These are phyloP conservation scores for Lasioglossum calceatum DNA, from an alignment of 2,888 invertebrate species.

Conservation along the genomic window DNA sequence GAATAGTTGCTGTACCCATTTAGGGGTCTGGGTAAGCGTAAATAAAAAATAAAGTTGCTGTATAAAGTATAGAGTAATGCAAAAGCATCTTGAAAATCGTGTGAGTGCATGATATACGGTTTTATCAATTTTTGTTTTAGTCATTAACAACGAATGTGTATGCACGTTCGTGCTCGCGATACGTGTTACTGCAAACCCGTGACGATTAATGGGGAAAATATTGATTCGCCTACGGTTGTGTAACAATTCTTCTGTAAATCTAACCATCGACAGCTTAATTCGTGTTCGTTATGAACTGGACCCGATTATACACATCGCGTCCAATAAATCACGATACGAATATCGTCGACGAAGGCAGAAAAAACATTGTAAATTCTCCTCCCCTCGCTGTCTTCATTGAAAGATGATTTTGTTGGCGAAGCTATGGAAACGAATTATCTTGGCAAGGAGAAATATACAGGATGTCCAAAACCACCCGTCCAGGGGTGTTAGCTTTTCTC, in stretches of 20 bases:
- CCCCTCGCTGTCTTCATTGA: not conserved
- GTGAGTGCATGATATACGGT: not conserved
- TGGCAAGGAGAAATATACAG: not conserved
- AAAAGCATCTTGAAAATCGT: not conserved
- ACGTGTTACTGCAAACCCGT: not conserved
- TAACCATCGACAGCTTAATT: conserved; percentile 12
- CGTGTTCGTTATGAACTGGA: not conserved
- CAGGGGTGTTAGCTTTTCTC: too few relatives aligned
- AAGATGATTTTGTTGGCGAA: not conserved
- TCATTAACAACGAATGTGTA: not conserved
- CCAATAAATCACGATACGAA: conserved; percentile 3
- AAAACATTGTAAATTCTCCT: not conserved
- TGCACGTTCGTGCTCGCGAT: not conserved
- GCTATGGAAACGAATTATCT: not conserved
- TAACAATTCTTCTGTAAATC: conserved; percentile 19
- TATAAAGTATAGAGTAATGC: not conserved
- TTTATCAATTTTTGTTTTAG: not conserved
- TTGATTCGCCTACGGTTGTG: not conserved
- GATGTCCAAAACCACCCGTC: too few relatives aligned
- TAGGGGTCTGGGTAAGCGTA: too few relatives aligned
- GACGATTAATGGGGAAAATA: conserved; percentile 15
- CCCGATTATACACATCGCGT: not conserved
- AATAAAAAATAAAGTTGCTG: too few relatives aligned
- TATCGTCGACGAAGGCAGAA: not conserved
- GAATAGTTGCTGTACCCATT: too few relatives aligned